Evolutionary conservation across 92 coral and sea anemone genomes (phyloP).

Genomic region (Palythoa grandis): DNA sequence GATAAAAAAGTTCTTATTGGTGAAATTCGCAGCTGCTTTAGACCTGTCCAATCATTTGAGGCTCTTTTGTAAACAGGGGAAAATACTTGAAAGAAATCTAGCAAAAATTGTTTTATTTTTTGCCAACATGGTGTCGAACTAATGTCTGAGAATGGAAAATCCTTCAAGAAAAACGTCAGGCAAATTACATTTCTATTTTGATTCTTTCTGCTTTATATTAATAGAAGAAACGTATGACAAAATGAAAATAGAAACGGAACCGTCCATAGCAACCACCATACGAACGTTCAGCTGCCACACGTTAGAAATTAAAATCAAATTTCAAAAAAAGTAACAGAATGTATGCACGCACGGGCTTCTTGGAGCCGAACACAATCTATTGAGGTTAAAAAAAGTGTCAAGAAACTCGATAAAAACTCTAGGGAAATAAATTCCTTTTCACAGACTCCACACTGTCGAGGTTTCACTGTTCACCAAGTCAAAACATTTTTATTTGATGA

Average conservation of each 20-base stretch:
- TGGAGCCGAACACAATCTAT: background rate
- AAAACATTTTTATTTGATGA: background rate
- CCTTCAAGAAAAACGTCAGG: background rate
- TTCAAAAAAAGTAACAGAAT: background rate
- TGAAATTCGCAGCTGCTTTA: conserved; percentile 29
- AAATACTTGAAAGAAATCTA: conserved; percentile 37
- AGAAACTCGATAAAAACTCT: background rate
- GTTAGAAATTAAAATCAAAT: background rate
- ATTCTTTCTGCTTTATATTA: background rate
- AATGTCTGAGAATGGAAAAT: background rate
- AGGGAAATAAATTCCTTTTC: background rate
- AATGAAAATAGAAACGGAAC: background rate
- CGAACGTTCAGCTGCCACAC: background rate
- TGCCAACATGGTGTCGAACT: conserved; percentile 10
- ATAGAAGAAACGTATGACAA: background rate
- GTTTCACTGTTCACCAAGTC: background rate
- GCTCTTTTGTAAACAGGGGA: conserved; percentile 4
- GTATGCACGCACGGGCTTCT: background rate
- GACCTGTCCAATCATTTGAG: conserved; percentile 4
- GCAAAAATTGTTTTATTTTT: conserved; percentile 9
- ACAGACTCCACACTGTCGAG: background rate
- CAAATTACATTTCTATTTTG: conserved; percentile 1
- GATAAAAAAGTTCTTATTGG: conserved; percentile 27
- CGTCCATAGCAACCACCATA: background rate
- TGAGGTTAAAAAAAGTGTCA: background rate